phyloP scores from a whole-genome alignment of 2,797 vertebrate species.

The Hirundo rustica region DNA sequence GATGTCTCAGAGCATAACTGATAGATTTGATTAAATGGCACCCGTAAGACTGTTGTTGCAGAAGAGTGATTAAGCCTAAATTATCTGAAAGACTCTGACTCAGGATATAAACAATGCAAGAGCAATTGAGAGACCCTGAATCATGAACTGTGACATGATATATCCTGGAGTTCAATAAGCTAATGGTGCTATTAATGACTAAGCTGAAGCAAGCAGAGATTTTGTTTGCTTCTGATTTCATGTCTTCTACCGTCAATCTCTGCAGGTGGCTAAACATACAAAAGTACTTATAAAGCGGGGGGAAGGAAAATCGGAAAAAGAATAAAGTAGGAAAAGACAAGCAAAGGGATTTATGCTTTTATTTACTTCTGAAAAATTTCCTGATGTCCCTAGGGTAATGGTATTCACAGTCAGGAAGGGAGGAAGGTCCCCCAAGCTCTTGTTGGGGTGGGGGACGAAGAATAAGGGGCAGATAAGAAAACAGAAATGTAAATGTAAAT shows the following conservation, averaged over 20 bases:
- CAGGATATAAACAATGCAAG: constrained; percentile 43
- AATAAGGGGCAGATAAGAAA: not conserved
- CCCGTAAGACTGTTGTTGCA: constrained; percentile 50
- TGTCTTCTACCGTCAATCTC: constrained; percentile 10
- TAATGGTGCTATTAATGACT: constrained; percentile 60
- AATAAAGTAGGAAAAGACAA: not conserved
- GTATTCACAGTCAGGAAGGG: not conserved
- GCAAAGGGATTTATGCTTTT: constrained; percentile 36
- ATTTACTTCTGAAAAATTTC: constrained; percentile 38
- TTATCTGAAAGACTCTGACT: constrained; percentile 43
- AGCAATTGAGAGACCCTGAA: constrained; percentile 32
- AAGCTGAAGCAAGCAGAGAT: constrained; percentile 23
- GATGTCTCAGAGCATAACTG: constrained; percentile 53
- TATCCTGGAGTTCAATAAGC: constrained; percentile 51
- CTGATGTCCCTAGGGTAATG: constrained; percentile 7
- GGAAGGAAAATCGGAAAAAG: not conserved
- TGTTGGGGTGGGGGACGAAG: not conserved
- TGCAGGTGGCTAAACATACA: constrained; percentile 36
- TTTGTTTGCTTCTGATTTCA: constrained; percentile 51
- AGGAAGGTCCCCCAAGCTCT: not conserved
- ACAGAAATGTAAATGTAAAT: no score
- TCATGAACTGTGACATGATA: constrained; percentile 46
- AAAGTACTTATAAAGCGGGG: not conserved
- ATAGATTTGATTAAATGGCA: constrained; percentile 69
- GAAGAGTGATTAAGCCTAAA: constrained; percentile 69